A percentile compares a stretch with the other conserved stretches of the same genome.
These are phyloP conservation scores for Tragelaphus scriptus DNA, from an alignment of 2,113 vertebrate species.

Conservation along the genomic window DNA sequence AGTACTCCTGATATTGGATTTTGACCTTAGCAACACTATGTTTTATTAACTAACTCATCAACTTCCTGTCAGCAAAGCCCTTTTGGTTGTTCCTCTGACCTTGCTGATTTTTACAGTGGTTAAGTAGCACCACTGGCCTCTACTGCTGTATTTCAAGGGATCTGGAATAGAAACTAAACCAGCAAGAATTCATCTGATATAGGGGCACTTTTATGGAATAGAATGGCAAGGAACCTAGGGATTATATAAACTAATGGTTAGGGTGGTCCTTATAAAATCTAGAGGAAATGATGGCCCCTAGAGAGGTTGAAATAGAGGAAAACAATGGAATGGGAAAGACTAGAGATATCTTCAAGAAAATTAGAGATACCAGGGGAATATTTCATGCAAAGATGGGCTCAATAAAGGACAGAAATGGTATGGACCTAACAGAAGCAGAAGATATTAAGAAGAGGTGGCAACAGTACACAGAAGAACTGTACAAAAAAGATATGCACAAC, in stretches of 20 bases:
- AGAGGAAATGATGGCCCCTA: background rate
- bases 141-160: background rate
- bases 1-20: background rate
- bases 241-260: background rate
- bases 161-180: background rate
- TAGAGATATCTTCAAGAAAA: background rate
- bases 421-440: background rate
- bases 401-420: background rate
- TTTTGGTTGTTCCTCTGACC: background rate
- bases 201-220: background rate
- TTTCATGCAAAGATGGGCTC: background rate
- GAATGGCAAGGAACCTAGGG: background rate
- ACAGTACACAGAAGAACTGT: background rate
- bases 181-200: background rate
- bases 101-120: background rate
- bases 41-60: constrained; percentile 10
- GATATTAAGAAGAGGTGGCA: background rate
- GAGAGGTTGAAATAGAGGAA: background rate
- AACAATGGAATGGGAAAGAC: background rate
- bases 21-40: background rate
- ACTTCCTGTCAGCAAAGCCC: background rate
- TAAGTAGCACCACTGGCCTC: background rate
- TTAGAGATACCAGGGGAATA: background rate
- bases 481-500: background rate
- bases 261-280: background rate